Evolutionary conservation across 2,113 vertebrate genomes (phyloP).

Genomic region (Furnarius figulus): DNA sequence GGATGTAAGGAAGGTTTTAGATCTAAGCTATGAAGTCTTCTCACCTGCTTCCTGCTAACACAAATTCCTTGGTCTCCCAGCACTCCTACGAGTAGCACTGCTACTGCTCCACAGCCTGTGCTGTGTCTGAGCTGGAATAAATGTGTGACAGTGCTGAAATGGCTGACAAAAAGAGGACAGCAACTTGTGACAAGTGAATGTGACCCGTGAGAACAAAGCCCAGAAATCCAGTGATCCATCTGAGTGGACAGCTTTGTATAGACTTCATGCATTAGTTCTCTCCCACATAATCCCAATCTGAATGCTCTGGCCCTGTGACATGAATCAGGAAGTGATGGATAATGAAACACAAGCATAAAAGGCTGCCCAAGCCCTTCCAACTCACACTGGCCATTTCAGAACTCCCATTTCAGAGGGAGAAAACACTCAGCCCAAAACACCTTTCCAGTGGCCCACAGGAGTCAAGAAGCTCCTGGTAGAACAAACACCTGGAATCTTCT

Average conservation of each 20-base stretch:
- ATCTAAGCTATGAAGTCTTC: neutral
- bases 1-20: neutral
- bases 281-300: neutral
- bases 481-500: neutral
- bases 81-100: neutral
- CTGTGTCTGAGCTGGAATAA: neutral
- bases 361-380: neutral
- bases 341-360: neutral
- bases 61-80: neutral
- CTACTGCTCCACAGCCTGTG: accelerated
- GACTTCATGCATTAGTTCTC: neutral
- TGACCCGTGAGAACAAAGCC: neutral
- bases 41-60: neutral
- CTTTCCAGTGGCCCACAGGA: neutral
- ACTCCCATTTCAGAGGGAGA: neutral
- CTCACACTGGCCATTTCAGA: neutral
- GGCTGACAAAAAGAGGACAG: neutral
- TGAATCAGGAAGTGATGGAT: neutral
- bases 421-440: neutral
- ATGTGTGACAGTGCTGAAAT: neutral
- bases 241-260: neutral
- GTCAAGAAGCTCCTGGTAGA: neutral
- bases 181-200: neutral
- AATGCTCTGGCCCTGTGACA: neutral
- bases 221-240: neutral